Evolutionary conservation across 1,140 invertebrate genomes (phyloP), one percentile per base, ranked within the genome.

Genomic region (Venturia canescens): DNA sequence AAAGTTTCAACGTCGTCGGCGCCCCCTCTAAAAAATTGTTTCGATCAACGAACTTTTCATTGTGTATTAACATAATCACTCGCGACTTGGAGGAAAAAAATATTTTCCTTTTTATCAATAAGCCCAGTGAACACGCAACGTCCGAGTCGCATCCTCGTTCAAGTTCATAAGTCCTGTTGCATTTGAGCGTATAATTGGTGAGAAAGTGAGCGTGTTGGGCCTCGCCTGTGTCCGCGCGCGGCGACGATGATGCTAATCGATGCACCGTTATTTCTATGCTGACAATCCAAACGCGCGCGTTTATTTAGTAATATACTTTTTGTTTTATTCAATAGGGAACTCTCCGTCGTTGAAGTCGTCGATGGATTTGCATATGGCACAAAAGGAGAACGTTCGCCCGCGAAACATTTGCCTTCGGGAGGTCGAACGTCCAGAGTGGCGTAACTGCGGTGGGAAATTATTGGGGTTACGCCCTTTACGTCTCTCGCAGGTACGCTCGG

Each of bases 241-340:
- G n/a, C n/a, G 1, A 29, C 48, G 44, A 74, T 74, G 71, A 74
- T 74, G 48, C 71, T 74, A 74, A 74, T 74, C 71, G 71, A 74
- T 48, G 71, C 44, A 74, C 71, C 71, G 71, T 74, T 74, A 74
- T 74, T 29, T 48, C 23, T 29, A 27, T 63, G 9, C 21, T 57
- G 18, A 18, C 18, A 23, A n/a, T 23, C 53, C n/a, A 21, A n/a
- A 57, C n/a, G 16, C 27, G 26, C 3, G 27, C 23, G 27, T 72
- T 44, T 15, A 34, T 48, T 21, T 72, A 6, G 50, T 72, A 29
- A 53, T 53, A n/a, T 53, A 53, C n/a, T 53, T 53, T 53, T 69
- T 18, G 1, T 69, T 69, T 69, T 69, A 69, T 69, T n/a, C 29
- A 53, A 53, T 53, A n/a, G 1, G 3, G 15, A 44, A 44, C 34